Base-by-base conservation (phyloP, 2,113 vertebrate genomes). In the Epinephelus cyanopodus region DNA sequence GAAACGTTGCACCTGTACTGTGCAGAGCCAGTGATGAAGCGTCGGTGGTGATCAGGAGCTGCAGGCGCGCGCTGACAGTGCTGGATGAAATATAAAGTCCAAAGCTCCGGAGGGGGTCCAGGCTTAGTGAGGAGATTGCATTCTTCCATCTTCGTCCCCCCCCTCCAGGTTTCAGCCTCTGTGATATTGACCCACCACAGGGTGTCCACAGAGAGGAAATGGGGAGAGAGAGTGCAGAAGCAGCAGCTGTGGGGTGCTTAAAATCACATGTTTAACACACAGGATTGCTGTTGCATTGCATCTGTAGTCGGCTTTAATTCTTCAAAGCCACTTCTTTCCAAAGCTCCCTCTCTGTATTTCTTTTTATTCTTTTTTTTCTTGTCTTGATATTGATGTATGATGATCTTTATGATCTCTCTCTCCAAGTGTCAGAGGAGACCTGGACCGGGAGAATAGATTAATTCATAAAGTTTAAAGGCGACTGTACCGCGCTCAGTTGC, bases 41-140 rank as follows among this genome's bases (percentile, higher is more conserved):
- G 81, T 29, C 5, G 74, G 57, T 10, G 76, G 54, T 65, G 87
- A 76, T 52, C 61, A 47, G 68, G 61, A 64, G 83, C 87, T 58
- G 72, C 74, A 60, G 88, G 90, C 70, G 0, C 17, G 4, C 15
- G 72, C 84, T 82, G 87, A 89, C 92, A 81, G 63, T 15, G 67
- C 77, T 58, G 66, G 79, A 87, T 90, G 74, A 89, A 90, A 81
- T 75, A 85, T 79, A 54, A 78, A 72, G 83, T 90, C 80, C 77
- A 61, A 56, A 64, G 57, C 86, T 77, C 91, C 77, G 13, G 77
- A 90, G 85, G 93, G 85, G 82, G 71, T 87, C 15, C 54, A 17
- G 63, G 88, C 76, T 87, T 66, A 77, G 88, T 12, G 1, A 74
- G 63, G 71, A 92, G 87, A 92, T 91, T 92, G 80, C 86, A 88